Evolutionary conservation across 2,888 invertebrate species (phyloP), one percentile per base, ranked within the genome.

Genomic region (Amphiduros pacificus): DNA sequence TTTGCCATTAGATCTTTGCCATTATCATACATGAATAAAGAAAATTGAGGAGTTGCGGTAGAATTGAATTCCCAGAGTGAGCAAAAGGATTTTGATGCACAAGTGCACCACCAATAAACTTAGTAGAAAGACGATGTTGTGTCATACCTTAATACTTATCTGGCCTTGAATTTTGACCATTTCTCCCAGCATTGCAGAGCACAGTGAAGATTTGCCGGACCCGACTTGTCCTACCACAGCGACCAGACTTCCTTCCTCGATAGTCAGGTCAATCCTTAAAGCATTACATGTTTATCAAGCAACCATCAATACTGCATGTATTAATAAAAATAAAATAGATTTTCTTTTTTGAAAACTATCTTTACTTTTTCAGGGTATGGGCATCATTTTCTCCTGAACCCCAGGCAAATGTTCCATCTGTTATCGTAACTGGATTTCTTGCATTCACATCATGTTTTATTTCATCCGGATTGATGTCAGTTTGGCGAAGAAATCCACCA

Each of bases 211-310:
- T 68, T 94, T 58, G 20, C 58, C 58, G 2, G 58, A 31, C 3
- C 58, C 58, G 1, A 58, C 58, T 28, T 29, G 49, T 3, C 94
- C 94, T 0, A 94, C 93, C 28, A 94, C 87, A 0, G 94, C 94
- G 11, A 91, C 89, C 32, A 94, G 83, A 5, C 87, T 85, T 11
- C 88, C 88, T 51, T 91, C 27, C 1, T 41, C 28, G 11, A 56
- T 17, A 17, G 44, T 28, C n/a, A 56, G 28, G 31, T 56, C 22
- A 6, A 56, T 29, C 14, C 56, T 56, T n/a, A n/a, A n/a, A n/a
- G n/a, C n/a, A n/a, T n/a, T n/a, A n/a, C n/a, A n/a, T n/a, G n/a
- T n/a, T n/a, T n/a, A n/a, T n/a, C n/a, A n/a, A n/a, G n/a, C 9
- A 36, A 36, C 36, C 36, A 11, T 36, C 36, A 36, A 36, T 17